Evolutionary conservation across 1,140 invertebrate genomes (phyloP).

Genomic region (Zaprionus ornatus): DNA sequence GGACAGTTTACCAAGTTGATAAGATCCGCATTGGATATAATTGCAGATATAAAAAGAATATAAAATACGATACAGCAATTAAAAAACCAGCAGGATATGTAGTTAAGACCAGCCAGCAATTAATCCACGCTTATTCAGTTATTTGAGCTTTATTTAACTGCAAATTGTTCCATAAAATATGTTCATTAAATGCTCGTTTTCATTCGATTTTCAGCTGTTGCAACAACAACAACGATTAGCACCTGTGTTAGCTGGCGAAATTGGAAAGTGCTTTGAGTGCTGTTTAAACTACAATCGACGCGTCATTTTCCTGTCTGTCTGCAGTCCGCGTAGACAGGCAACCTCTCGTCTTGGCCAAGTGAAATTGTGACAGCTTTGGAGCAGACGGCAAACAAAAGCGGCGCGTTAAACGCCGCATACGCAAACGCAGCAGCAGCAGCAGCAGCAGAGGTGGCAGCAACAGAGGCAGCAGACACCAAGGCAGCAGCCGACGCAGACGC

Average conservation of each 20-base stretch:
- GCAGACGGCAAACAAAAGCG: conserved; percentile 55
- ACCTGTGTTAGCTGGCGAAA: conserved; percentile 21
- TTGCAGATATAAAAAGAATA: too few species aligned
- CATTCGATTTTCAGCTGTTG: conserved; percentile 13
- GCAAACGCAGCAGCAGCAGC: conserved; percentile 19
- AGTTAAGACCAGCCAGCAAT: background rate
- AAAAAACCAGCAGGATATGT: background rate
- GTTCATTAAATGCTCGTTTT: conserved; percentile 9
- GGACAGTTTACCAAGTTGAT: too few species aligned
- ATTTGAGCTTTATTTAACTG: background rate
- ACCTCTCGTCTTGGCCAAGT: conserved; percentile 55
- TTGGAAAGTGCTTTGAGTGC: conserved; percentile 35
- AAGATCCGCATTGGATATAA: too few species aligned
- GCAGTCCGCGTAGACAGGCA: too few species aligned
- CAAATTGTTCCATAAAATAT: conserved; percentile 4
- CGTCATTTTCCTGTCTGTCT: conserved; percentile 29
- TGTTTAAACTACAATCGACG: conserved; percentile 27
- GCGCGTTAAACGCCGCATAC: conserved; percentile 40
- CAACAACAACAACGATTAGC: conserved; percentile 8
- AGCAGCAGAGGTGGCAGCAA: conserved; percentile 11
- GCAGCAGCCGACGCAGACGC: conserved; percentile 15
- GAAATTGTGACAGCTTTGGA: conserved; percentile 72
- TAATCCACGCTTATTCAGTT: background rate
- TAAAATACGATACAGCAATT: background rate
- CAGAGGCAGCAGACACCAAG: conserved; percentile 16